These are phyloP conservation scores for Eucidaris tribuloides DNA, from an alignment of 35 echinoderm and acorn worm genomes.

Conservation along the genomic window DNA sequence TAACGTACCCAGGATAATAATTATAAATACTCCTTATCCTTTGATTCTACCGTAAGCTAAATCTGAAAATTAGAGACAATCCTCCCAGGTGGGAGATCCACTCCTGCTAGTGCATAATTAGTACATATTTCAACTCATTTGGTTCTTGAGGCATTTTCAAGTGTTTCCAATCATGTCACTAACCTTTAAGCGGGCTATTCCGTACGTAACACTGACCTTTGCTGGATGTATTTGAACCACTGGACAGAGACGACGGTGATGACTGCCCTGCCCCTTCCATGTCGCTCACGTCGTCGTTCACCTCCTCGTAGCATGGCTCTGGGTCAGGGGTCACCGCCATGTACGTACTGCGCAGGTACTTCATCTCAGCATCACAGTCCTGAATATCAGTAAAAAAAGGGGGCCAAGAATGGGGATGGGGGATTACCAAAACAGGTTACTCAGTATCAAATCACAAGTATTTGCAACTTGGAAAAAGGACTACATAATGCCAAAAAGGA, in stretches of 20 bases:
- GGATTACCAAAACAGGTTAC: not conserved
- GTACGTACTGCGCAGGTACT: not conserved
- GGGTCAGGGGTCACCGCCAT: not conserved
- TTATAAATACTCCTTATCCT: too few relatives aligned
- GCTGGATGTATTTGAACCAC: constrained; percentile 2
- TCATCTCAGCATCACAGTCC: constrained; percentile 55
- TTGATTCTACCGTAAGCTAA: too few relatives aligned
- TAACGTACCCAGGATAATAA: too few relatives aligned
- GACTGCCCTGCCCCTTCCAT: not conserved
- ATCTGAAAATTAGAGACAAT: too few relatives aligned
- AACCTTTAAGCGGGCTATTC: too few relatives aligned
- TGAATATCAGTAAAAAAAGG: not conserved
- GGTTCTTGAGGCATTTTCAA: too few relatives aligned
- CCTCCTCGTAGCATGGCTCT: constrained; percentile 13
- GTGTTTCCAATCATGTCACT: too few relatives aligned
- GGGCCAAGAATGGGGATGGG: not conserved
- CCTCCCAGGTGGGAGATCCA: too few relatives aligned
- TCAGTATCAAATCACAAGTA: not conserved
- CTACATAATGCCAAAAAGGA: too few relatives aligned
- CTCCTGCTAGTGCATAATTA: too few relatives aligned
- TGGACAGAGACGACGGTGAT: constrained; percentile 1
- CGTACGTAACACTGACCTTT: not conserved
- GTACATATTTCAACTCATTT: too few relatives aligned
- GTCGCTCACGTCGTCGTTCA: not conserved
- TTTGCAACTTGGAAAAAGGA: not conserved